These are phyloP conservation scores for Eubasilissa regina DNA, from an alignment of 1,140 invertebrate species.

Conservation along the genomic window DNA sequence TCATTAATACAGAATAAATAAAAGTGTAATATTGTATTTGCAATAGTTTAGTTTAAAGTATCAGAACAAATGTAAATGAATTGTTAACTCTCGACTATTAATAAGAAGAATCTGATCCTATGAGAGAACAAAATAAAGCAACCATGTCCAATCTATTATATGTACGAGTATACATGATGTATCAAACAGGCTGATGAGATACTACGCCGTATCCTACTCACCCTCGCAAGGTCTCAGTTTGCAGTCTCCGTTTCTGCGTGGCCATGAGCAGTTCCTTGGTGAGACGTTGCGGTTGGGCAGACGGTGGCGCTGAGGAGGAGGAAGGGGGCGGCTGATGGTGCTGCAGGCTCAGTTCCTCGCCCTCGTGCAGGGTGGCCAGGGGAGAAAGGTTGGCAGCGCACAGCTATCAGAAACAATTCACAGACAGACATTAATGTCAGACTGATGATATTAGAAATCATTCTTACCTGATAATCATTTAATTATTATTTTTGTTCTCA, in stretches of 20 bases:
- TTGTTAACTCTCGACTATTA: no score
- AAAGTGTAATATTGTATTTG: no score
- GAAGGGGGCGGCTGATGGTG: constrained; percentile 62
- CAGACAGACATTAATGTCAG: constrained; percentile 4
- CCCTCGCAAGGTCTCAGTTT: constrained; percentile 80
- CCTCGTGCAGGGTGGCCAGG: constrained; percentile 89
- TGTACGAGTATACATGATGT: no score
- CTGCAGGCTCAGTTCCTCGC: constrained; percentile 69
- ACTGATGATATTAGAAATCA: no score
- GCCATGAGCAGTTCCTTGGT: constrained; percentile 85
- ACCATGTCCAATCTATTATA: not conserved
- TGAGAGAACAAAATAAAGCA: not conserved
- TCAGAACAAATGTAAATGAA: no score
- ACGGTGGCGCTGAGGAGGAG: constrained; percentile 61
- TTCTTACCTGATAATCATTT: no score
- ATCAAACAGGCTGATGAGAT: no score
- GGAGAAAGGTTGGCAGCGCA: constrained; percentile 67
- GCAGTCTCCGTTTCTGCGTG: constrained; percentile 83
- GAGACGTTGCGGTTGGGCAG: constrained; percentile 74
- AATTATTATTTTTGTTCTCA: no score
- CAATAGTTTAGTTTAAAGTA: no score
- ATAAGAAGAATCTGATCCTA: not conserved
- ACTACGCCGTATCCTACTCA: constrained; percentile 75
- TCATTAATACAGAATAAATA: no score
- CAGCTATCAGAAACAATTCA: constrained; percentile 57